Base-by-base conservation (phyloP, 2,113 vertebrate species). In the Pica pica region DNA sequence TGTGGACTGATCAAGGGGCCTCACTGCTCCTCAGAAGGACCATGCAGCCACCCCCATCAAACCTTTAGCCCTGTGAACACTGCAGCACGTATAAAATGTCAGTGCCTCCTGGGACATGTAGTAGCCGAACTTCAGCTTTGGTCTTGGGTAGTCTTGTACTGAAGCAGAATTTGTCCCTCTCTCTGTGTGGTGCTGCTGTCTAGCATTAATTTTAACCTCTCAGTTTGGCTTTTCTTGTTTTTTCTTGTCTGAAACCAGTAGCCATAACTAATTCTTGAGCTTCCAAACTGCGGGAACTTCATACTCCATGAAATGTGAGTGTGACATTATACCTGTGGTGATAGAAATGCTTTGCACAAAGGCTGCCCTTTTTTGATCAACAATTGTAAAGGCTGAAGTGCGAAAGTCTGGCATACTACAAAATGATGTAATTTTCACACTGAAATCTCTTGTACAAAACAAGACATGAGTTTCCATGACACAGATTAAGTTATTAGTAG, bases 401-500 rank as follows among this genome's bases (percentile, higher is more conserved):
- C 33, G 47, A 31, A 96, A 46, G 17, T 46, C 42, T 41, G 30
- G 27, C 6, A 5, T 49, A 11, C 26, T 69, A 56, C 41, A 60
- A 46, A 85, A 59, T 44, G 0, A 86, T 88, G 52, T 30, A 2
- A 53, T 94, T 95, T 89, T 88, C 56, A 60, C 28, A 57, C 64
- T 76, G 56, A 11, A 10, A 61, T 88, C 47, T 94, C 26, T 56
- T 90, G 28, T 49, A 69, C 56, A 71, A 74, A 85, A 46, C 41
- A 53, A 31, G n/a, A 57, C 14, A 42, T 18, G 20, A 56, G 5
- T 68, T 94, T 86, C 31, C 52, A 47, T 71, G 56, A 63, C 68
- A 67, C 22, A 86, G 35, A 74, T 87, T 64, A 89, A 83, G 42
- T 87, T 92, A 60, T 87, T 77, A 81, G 80, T 63, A 73, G 88